Conservation (phyloP, 2,888 invertebrate species). For the Branchipolynoe longqiensis region DNA sequence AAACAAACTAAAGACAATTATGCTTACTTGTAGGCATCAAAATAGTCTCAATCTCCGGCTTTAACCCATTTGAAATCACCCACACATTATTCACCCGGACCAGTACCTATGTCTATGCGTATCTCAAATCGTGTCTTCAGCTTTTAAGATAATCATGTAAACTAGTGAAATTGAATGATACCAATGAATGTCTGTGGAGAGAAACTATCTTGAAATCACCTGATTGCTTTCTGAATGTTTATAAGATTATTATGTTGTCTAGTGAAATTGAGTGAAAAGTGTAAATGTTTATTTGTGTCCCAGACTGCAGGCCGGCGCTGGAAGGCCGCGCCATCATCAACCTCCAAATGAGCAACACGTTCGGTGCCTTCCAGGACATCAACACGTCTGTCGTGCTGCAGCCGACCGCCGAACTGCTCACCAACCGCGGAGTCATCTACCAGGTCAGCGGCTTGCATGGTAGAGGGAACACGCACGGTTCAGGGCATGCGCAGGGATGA, state of each 20-base stretch:
- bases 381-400: constrained; percentile 74
- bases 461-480: no score
- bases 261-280: no score
- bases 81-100: background rate
- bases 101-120: no score
- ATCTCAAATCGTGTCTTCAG: background rate
- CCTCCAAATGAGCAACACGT: constrained; percentile 81
- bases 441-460: constrained; percentile 71
- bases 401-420: constrained; percentile 79
- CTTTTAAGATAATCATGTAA: background rate
- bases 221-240: no score
- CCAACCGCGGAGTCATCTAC: constrained; percentile 81
- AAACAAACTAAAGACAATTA: background rate
- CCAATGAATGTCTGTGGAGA: no score
- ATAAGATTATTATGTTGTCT: no score
- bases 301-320: constrained; percentile 75
- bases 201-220: no score
- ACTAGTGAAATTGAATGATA: no score
- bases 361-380: constrained; percentile 81
- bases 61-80: no score
- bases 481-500: no score
- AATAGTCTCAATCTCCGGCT: background rate
- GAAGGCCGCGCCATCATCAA: constrained; percentile 82
- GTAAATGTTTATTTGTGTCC: no score
- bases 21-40: background rate